Conservation (phyloP, 2,113 vertebrate species). For the Seriola dumerili region DNA sequence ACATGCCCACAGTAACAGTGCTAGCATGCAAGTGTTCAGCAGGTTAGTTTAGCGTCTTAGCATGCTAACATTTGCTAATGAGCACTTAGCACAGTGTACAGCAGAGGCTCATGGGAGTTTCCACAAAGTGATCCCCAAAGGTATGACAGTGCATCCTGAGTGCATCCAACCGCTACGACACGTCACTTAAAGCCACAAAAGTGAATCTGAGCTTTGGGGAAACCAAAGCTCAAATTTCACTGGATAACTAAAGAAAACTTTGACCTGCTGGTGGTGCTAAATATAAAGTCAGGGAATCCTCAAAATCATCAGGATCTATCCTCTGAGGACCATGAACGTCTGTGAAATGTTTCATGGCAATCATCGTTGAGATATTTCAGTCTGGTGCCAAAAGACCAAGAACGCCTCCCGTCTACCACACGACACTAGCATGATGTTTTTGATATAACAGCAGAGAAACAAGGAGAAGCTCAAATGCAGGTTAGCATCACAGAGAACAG, state of each 20-base stretch:
- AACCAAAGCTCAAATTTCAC: not conserved
- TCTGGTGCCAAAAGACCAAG: not conserved
- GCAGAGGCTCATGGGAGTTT: not conserved
- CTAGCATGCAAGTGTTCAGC: not conserved
- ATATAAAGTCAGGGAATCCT: not conserved
- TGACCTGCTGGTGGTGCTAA: not conserved
- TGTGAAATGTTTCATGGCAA: not conserved
- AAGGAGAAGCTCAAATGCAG: constrained; percentile 33
- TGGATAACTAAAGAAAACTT: not conserved
- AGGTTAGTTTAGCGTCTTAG: not conserved
- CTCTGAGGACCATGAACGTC: not conserved
- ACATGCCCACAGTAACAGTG: not conserved
- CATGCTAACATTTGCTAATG: not conserved
- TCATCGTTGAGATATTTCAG: not conserved
- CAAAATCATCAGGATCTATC: not conserved
- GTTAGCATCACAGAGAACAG: not conserved
- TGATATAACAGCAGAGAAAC: constrained; percentile 23
- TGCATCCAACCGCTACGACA: not conserved
- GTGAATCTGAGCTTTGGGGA: no score
- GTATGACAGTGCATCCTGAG: not conserved
- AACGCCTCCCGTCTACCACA: not conserved
- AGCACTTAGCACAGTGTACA: not conserved
- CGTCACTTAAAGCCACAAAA: not conserved
- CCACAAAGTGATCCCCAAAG: not conserved
- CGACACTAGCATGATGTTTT: constrained; percentile 12